Conservation (phyloP, 2,888 invertebrate species). For the Alcis repandata region DNA sequence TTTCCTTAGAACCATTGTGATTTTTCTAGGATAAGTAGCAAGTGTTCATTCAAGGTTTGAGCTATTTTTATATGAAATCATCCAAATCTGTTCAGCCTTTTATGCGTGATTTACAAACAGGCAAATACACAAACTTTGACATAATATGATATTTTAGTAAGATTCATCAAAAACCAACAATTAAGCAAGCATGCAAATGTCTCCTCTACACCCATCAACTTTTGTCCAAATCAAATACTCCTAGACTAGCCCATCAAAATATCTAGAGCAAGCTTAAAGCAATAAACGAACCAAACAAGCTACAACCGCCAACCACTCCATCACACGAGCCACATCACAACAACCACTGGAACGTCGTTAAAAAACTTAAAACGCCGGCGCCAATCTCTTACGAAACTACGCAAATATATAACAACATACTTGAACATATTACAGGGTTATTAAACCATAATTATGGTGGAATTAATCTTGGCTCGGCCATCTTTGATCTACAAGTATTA, state of each 20-base stretch:
- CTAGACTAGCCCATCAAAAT: constrained; percentile 6
- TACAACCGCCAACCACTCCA: constrained; percentile 16
- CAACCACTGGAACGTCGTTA: constrained; percentile 35
- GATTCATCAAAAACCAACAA: neutral
- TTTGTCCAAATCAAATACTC: neutral
- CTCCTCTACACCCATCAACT: neutral
- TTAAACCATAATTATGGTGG: constrained; percentile 69
- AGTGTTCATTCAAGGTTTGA: too few relatives aligned
- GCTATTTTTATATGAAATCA: too few relatives aligned
- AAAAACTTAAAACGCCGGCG: constrained; percentile 39
- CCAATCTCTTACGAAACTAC: constrained; percentile 45
- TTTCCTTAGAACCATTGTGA: too few relatives aligned
- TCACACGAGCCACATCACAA: constrained; percentile 29
- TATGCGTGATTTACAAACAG: too few relatives aligned
- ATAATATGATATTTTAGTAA: too few relatives aligned
- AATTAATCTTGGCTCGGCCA: constrained; percentile 62
- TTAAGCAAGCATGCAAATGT: neutral
- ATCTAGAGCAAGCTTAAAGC: constrained; percentile 8
- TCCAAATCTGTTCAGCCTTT: too few relatives aligned
- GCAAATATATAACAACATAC: constrained; percentile 48
- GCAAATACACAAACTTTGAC: too few relatives aligned
- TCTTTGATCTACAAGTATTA: constrained; percentile 73
- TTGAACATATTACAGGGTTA: constrained; percentile 55
- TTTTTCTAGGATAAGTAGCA: too few relatives aligned
- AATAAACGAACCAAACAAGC: constrained; percentile 10